Conservation (phyloP, 2,888 invertebrate genomes). For the Pyralis farinalis region DNA sequence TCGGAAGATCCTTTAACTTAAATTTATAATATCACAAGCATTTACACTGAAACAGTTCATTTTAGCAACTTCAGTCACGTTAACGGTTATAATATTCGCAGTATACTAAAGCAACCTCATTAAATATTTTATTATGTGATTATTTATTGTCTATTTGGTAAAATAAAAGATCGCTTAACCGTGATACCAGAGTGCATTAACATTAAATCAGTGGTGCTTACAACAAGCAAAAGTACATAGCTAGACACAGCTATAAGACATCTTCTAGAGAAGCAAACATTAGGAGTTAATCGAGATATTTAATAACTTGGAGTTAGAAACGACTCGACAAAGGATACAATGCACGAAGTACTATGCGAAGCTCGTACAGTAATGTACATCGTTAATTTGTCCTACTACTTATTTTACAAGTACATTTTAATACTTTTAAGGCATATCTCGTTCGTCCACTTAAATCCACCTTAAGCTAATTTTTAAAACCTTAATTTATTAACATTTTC, state of each 20-base stretch:
- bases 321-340: slow-evolving; percentile 62
- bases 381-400: slow-evolving; percentile 62
- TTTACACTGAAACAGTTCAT: slow-evolving; percentile 47
- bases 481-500: slow-evolving; percentile 39
- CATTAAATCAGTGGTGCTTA: slow-evolving; percentile 18
- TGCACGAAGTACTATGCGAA: slow-evolving; percentile 76
- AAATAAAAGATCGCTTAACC: slow-evolving; percentile 10
- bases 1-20: slow-evolving; percentile 61
- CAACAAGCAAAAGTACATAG: slow-evolving; percentile 17
- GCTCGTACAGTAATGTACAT: slow-evolving; percentile 75
- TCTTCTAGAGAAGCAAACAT: slow-evolving; percentile 39
- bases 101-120: background rate
- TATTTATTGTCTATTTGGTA: slow-evolving; percentile 8
- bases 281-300: slow-evolving; percentile 37
- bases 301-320: slow-evolving; percentile 35
- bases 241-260: slow-evolving; percentile 29
- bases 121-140: slow-evolving; percentile 7
- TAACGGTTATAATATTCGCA: slow-evolving; percentile 2
- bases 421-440: slow-evolving; percentile 75
- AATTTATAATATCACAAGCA: slow-evolving; percentile 77
- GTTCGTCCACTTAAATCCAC: slow-evolving; percentile 56
- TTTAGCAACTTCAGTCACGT: slow-evolving; percentile 31
- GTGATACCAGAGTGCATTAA: slow-evolving; percentile 36
- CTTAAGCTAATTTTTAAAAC: slow-evolving; percentile 60
- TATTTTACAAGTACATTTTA: slow-evolving; percentile 70